Conservation (phyloP, 2,888 invertebrate genomes). For the Cataglyphis albicans region DNA sequence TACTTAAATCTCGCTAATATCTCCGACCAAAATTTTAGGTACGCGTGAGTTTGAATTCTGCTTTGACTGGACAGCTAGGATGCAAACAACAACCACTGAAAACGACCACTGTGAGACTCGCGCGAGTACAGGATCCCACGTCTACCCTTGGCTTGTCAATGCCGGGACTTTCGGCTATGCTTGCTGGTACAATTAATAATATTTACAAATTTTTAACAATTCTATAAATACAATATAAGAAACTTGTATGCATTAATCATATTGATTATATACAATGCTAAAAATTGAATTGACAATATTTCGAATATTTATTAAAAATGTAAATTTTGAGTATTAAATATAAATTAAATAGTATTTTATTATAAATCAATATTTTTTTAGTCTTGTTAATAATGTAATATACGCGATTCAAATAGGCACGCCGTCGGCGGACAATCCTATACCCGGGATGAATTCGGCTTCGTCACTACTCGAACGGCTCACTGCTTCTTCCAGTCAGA, state of each 20-base stretch:
- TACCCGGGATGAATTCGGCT: conserved; percentile 87
- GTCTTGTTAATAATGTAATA: conserved; percentile 9
- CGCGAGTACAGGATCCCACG: conserved; percentile 85
- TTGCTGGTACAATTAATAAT: conserved; percentile 85
- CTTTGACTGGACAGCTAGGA: conserved; percentile 82
- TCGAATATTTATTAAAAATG: neutral
- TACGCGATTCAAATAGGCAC: conserved; percentile 84
- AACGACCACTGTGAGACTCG: conserved; percentile 86
- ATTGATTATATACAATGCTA: neutral
- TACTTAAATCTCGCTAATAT: conserved; percentile 9
- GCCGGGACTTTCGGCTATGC: conserved; percentile 88
- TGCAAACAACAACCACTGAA: conserved; percentile 86
- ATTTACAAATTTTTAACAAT: neutral
- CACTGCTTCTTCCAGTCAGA: conserved; percentile 86
- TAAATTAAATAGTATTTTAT: neutral
- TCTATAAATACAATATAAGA: neutral
- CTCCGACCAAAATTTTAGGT: conserved; percentile 73
- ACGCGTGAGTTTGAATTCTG: conserved; percentile 83
- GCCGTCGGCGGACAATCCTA: conserved; percentile 88
- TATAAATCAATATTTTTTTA: conserved; percentile 1
- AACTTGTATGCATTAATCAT: neutral
- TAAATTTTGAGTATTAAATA: neutral
- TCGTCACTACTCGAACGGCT: conserved; percentile 87
- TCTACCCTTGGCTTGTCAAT: conserved; percentile 87
- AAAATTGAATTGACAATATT: neutral